phyloP scores from a whole-genome alignment of 2,888 invertebrate genomes.

The Monochamus alternatus region DNA sequence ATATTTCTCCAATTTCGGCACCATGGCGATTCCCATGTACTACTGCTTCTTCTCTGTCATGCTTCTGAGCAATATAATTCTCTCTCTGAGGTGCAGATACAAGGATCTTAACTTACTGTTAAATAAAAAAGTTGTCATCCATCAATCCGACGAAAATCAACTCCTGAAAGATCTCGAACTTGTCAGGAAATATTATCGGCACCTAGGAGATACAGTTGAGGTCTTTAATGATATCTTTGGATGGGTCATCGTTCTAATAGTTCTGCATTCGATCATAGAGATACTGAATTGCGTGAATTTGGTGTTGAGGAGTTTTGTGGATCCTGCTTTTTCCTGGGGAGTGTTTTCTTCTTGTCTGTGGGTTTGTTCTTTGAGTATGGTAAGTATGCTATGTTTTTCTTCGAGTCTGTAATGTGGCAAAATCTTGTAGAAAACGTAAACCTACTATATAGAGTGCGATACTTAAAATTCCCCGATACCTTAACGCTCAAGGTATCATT shows the following conservation, averaged over 20 bases:
- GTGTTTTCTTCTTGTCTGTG: slow-evolving; percentile 16
- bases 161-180: slow-evolving; percentile 17
- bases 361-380: slow-evolving; percentile 21
- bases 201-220: slow-evolving; percentile 18
- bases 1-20: slow-evolving; percentile 23
- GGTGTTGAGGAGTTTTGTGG: slow-evolving; percentile 26
- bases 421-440: too few species aligned
- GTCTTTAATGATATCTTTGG: slow-evolving; percentile 35
- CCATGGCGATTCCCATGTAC: slow-evolving; percentile 25
- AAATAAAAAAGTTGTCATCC: not conserved
- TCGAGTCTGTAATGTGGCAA: not conserved
- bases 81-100: slow-evolving; percentile 18
- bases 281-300: slow-evolving; percentile 34
- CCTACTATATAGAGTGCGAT: too few species aligned
- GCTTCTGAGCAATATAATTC: slow-evolving; percentile 15
- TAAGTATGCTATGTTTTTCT: not conserved
- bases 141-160: not conserved
- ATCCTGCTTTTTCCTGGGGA: slow-evolving; percentile 11
- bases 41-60: slow-evolving; percentile 20
- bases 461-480: too few species aligned
- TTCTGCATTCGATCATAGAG: slow-evolving; percentile 31
- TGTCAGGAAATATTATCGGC: slow-evolving; percentile 25
- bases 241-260: slow-evolving; percentile 18
- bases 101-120: slow-evolving; percentile 26
- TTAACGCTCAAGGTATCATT: too few species aligned